Conservation (phyloP, 2,797 vertebrate species). For the Falco naumanni region DNA sequence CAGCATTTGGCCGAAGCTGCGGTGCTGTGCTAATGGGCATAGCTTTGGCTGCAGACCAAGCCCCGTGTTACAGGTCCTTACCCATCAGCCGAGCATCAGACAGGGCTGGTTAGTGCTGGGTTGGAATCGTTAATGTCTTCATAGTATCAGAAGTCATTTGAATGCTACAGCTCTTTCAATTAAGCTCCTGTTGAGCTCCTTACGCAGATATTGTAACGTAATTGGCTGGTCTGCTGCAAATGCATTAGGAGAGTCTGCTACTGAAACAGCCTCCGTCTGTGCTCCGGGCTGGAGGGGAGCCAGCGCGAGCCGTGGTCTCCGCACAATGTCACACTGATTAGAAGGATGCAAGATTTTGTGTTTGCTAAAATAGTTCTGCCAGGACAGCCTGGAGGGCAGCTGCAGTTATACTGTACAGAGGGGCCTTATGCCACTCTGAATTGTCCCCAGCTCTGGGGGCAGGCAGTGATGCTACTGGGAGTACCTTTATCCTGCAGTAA, state of each 20-base stretch:
- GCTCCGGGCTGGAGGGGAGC: slow-evolving; percentile 48
- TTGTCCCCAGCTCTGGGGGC: background rate
- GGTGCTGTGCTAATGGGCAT: background rate
- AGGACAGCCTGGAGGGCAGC: background rate
- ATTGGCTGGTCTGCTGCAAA: slow-evolving; percentile 33
- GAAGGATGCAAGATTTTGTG: slow-evolving; percentile 9
- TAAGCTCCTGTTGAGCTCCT: slow-evolving; percentile 27
- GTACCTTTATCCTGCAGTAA: background rate
- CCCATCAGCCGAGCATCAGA: background rate
- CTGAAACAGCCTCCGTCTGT: slow-evolving; percentile 13
- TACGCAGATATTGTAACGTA: background rate
- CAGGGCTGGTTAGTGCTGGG: background rate
- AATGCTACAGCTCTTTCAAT: slow-evolving; percentile 24
- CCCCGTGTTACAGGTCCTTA: background rate
- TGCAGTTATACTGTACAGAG: slow-evolving; percentile 22
- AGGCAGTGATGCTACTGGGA: background rate
- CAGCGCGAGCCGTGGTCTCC: background rate
- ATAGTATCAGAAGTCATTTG: slow-evolving; percentile 30
- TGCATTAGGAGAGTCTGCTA: background rate
- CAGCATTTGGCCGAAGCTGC: background rate
- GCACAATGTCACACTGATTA: background rate
- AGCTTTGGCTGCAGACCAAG: slow-evolving; percentile 9
- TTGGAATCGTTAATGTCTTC: background rate
- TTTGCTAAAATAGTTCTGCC: slow-evolving; percentile 1
- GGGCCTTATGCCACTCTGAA: background rate